These are phyloP conservation scores for Gila robusta DNA, from an alignment of 2,797 vertebrate genomes.

Conservation along the genomic window DNA sequence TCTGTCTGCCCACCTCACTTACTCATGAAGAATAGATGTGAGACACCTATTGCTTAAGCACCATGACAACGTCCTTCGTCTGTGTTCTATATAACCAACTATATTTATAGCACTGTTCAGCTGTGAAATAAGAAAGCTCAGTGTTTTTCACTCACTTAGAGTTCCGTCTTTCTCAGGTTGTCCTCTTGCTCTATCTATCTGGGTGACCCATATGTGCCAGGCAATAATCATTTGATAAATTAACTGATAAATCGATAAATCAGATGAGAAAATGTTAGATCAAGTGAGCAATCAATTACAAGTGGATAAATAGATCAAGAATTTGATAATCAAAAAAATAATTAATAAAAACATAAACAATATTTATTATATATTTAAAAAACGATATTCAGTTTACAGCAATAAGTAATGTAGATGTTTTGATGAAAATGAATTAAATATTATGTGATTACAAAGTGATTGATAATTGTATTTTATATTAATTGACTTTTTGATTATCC, in stretches of 20 bases:
- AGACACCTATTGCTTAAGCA: slow-evolving; percentile 18
- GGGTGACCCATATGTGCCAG: neutral
- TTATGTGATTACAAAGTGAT: neutral
- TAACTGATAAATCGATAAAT: neutral
- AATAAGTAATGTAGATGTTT: too few relatives aligned
- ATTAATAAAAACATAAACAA: neutral
- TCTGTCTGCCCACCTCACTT: slow-evolving; percentile 5
- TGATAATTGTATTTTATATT: neutral
- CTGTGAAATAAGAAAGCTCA: slow-evolving; percentile 38
- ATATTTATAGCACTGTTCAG: slow-evolving; percentile 3
- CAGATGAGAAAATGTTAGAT: neutral
- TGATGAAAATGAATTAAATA: too few relatives aligned
- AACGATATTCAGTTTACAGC: too few relatives aligned
- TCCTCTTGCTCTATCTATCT: neutral
- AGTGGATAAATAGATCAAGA: neutral
- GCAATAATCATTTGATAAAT: neutral
- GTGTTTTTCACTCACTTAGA: neutral
- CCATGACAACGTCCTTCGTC: slow-evolving; percentile 44
- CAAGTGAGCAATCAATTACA: neutral
- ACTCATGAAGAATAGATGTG: neutral
- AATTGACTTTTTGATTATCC: neutral
- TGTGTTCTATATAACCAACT: neutral
- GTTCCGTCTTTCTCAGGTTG: neutral
- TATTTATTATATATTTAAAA: neutral
- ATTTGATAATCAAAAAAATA: neutral